Base-by-base conservation (phyloP, 2,888 invertebrate species). In the Pyrrhosoma nymphula region DNA sequence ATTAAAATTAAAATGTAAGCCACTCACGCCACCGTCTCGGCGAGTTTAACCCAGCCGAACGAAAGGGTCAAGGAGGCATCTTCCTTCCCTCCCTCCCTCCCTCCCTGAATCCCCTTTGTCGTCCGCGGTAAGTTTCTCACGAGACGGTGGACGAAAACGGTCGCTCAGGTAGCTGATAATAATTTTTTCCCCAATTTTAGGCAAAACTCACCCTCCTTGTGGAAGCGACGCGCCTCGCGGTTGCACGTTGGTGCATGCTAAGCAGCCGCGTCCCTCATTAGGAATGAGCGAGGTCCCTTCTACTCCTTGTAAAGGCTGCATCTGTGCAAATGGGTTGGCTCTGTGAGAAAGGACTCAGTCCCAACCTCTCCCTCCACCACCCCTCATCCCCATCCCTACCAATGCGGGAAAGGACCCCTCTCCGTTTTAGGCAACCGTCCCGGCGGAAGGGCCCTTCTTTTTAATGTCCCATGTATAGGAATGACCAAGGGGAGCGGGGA, bases 181-280 rank as follows among this genome's bases (percentile, higher is more conserved):
- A 82, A 8, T 82, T 82, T 82, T 82, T 82, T 35, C 14, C 30
- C 3, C 16, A 60, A 60, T 60, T 14, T 60, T 60, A 16, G 82
- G 82, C 35, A 1, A 82, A 82, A 82, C 82, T 82, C n/a, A 82
- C 82, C 82, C 82, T 82, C 35, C 3, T 14, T 60, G 60, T 60
- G 82, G 82, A n/a, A 69, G 69, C 35, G 82, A 26, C 14, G 14
- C 16, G 16, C 35, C 18, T 35, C 63, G 69, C 75, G 69, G 39
- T 39, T 69, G 69, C 93, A 35, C 69, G 26, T n/a, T 16, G 39
- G 47, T 39, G 91, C 30, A 91, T 93, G 69, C 69, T 47, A 93
- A 93, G 93, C 47, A 93, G 93, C 23, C n/a, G 93, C 56, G 69
- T 93, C 93, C 93, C 93, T 93, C 93, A 93, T 93, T 75, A 69